phyloP scores from a whole-genome alignment of 1,140 invertebrate genomes.

The Periplaneta americana region DNA sequence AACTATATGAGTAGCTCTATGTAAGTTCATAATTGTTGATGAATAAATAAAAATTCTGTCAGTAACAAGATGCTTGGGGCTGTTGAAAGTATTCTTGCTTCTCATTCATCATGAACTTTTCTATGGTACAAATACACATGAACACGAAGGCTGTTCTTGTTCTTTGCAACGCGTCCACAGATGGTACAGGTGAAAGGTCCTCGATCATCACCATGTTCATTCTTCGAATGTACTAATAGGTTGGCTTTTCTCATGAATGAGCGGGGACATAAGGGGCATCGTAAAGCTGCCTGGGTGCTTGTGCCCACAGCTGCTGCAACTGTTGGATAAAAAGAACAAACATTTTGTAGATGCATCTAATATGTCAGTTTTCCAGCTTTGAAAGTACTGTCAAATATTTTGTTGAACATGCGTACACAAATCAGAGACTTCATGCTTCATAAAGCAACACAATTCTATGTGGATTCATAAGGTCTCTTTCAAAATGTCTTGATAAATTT shows the following conservation, averaged over 20 bases:
- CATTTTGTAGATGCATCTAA: too few species aligned
- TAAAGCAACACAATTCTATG: too few species aligned
- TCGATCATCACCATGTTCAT: constrained; percentile 18
- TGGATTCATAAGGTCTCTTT: too few species aligned
- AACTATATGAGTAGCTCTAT: too few species aligned
- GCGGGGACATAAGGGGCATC: not conserved
- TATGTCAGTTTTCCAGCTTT: too few species aligned
- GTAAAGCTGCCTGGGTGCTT: not conserved
- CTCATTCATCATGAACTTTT: not conserved
- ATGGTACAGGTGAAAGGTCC: constrained; percentile 17
- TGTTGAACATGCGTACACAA: too few species aligned
- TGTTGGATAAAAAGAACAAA: not conserved
- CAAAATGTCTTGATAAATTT: too few species aligned
- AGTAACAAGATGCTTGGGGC: too few species aligned
- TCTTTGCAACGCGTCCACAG: constrained; percentile 15
- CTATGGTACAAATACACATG: constrained; percentile 3
- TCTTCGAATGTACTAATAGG: constrained; percentile 16
- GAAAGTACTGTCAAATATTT: too few species aligned
- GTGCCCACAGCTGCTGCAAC: not conserved
- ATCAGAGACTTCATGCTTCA: too few species aligned
- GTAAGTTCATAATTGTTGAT: too few species aligned
- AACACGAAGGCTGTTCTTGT: constrained; percentile 20
- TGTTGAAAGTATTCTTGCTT: not conserved
- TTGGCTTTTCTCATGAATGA: constrained; percentile 9
- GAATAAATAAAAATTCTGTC: too few species aligned